Conservation (phyloP, 2,888 invertebrate genomes). For the Taphrorychus bicolor region DNA sequence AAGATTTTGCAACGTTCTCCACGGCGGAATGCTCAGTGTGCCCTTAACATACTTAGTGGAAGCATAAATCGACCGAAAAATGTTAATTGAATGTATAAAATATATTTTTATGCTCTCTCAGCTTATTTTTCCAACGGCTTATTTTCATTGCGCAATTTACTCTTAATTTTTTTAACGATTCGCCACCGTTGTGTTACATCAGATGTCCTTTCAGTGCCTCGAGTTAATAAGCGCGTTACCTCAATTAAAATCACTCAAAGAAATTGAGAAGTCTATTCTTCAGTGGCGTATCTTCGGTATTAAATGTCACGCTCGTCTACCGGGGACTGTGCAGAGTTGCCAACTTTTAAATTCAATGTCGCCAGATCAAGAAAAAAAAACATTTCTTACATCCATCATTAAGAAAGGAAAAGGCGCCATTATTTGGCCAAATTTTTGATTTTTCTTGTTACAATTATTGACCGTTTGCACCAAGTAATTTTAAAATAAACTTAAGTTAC, state of each 20-base stretch:
- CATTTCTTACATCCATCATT: too few relatives aligned
- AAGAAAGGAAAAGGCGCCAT: too few relatives aligned
- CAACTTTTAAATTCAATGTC: too few relatives aligned
- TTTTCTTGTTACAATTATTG: too few relatives aligned
- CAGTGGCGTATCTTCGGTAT: conserved; percentile 5
- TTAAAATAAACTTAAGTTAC: too few relatives aligned
- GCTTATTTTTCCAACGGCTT: conserved; percentile 1
- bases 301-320: too few relatives aligned
- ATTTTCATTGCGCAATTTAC: conserved; percentile 7
- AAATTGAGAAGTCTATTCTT: conserved; percentile 31
- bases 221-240: conserved; percentile 19
- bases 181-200: conserved; percentile 12
- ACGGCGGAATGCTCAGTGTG: not conserved
- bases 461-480: too few relatives aligned
- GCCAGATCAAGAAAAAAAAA: not conserved
- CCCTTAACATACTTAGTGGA: not conserved
- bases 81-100: conserved; percentile 4
- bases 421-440: too few relatives aligned
- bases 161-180: conserved; percentile 6
- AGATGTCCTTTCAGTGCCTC: not conserved
- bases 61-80: conserved; percentile 1
- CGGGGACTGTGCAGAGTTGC: not conserved
- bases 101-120: too few relatives aligned
- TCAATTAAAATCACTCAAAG: conserved; percentile 22
- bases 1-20: not conserved